Evolutionary conservation across 2,797 vertebrate genomes (phyloP).

Genomic region (Lateolabrax maculatus): DNA sequence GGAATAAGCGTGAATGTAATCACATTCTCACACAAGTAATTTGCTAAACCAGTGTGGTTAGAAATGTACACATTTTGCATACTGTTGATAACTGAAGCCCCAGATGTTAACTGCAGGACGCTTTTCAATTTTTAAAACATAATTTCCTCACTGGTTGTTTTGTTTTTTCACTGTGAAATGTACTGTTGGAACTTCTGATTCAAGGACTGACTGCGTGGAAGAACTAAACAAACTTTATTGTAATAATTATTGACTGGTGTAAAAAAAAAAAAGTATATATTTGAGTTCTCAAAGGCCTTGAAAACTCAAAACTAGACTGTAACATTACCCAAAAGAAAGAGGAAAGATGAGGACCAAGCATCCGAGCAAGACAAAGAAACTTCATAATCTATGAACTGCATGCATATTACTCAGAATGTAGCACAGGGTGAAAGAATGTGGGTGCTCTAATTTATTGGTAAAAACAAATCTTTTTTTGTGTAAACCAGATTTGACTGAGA

Average conservation of each 20-base stretch:
- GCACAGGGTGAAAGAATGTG: not conserved
- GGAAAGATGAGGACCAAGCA: not conserved
- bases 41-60: not conserved
- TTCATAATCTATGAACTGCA: not conserved
- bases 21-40: not conserved
- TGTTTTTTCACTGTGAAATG: not conserved
- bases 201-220: not conserved
- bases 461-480: not conserved
- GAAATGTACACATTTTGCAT: not conserved
- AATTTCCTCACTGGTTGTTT: not conserved
- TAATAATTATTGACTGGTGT: not conserved
- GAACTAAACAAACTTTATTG: not conserved
- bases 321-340: not conserved
- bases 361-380: not conserved
- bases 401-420: not conserved
- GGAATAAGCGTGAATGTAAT: conserved; percentile 7
- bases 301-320: not conserved
- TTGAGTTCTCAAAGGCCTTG: not conserved
- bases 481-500: not conserved
- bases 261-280: not conserved
- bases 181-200: not conserved
- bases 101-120: not conserved
- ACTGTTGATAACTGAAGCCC: not conserved
- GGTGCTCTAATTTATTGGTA: not conserved
- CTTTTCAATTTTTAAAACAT: not conserved